Evolutionary conservation across 2,797 vertebrate genomes (phyloP), one percentile per base, ranked within the genome.

Genomic region (Urophycis tenuis): DNA sequence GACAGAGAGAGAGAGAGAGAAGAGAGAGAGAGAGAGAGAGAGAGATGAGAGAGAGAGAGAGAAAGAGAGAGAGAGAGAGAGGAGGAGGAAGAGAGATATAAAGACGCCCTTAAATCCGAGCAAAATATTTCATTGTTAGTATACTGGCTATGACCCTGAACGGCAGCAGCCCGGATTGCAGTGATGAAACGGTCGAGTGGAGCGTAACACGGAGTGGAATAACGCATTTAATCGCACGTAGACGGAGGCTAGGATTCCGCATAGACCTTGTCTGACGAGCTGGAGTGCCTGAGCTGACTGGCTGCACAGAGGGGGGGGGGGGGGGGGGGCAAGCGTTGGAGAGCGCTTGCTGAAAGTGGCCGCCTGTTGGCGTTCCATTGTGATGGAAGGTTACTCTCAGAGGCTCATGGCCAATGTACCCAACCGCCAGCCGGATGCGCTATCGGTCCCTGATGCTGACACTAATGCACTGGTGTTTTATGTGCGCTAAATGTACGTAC

Each of bases 391-490:
- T 74, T 77, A 81, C 33, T 74, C 76, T 70, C 22, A 77, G 74
- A 70, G 19, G 45, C 79, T 79, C 75, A 76, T 36, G 72, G 77
- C 76, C 77, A 70, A 64, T 78, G 71, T 76, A 75, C 53, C 12
- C 78, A 49, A 49, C 45, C 67, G 72, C 69, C 74, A 80, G 81
- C 73, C 76, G 77, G 9, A 80, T 33, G 8, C 39, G 33, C 67
- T 30, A 67, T 75, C 33, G 22, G 1, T 75, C 35, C 35, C 75
- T 84, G 41, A 75, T 77, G 75, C 30, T 78, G 81, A 80, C 74
- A 74, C 64, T 19, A n/a, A 74, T 75, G 71, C 30, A 78, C 19
- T n/a, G 39, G 35, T 64, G 60, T 71, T 34, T 77, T 1, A 53
- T 75, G 67, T 75, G 71, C 72, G 29, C 33, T 25, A n/a, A 75